These are phyloP conservation scores for Sinocyclocheilus anshuiensis DNA, from an alignment of 2,113 vertebrate species.

Conservation along the genomic window DNA sequence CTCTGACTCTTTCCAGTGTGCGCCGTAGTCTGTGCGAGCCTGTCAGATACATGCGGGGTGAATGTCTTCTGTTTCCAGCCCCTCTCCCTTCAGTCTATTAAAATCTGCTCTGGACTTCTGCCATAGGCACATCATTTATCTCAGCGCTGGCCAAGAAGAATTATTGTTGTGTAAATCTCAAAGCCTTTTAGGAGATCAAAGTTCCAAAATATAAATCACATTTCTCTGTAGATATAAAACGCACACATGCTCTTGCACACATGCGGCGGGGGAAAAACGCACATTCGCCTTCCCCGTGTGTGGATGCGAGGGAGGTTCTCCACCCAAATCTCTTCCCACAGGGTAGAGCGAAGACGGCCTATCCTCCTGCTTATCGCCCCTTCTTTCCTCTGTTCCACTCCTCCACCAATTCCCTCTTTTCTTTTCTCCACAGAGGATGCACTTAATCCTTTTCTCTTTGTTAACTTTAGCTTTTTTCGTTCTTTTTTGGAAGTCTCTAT, in stretches of 20 bases:
- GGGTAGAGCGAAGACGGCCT: conserved; percentile 37
- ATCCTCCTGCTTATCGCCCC: conserved; percentile 34
- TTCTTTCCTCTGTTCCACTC: conserved; percentile 32
- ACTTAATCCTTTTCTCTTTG: conserved; percentile 38
- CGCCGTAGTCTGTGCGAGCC: conserved; percentile 14
- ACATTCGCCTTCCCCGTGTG: conserved; percentile 30
- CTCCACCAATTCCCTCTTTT: conserved; percentile 40
- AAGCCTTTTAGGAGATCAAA: conserved; percentile 78
- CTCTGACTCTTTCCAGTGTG: conserved; percentile 43
- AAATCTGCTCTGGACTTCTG: conserved; percentile 66
- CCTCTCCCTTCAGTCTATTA: conserved; percentile 62
- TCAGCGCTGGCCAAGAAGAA: conserved; percentile 68
- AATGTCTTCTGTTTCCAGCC: conserved; percentile 57
- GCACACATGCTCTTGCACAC: conserved; percentile 32
- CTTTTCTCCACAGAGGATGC: conserved; percentile 30
- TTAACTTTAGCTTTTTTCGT: conserved; percentile 32
- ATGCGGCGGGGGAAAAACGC: conserved; percentile 7
- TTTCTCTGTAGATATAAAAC: conserved; percentile 66
- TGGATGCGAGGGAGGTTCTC: conserved; percentile 52
- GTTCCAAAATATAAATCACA: conserved; percentile 73
- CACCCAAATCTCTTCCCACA: conserved; percentile 51
- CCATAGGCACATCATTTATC: conserved; percentile 74
- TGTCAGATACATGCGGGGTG: conserved; percentile 35
- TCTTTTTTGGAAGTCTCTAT: conserved; percentile 9
- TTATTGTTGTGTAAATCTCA: conserved; percentile 77